phyloP scores from a whole-genome alignment of 2,797 vertebrate species.

The Linurgus olivaceus region DNA sequence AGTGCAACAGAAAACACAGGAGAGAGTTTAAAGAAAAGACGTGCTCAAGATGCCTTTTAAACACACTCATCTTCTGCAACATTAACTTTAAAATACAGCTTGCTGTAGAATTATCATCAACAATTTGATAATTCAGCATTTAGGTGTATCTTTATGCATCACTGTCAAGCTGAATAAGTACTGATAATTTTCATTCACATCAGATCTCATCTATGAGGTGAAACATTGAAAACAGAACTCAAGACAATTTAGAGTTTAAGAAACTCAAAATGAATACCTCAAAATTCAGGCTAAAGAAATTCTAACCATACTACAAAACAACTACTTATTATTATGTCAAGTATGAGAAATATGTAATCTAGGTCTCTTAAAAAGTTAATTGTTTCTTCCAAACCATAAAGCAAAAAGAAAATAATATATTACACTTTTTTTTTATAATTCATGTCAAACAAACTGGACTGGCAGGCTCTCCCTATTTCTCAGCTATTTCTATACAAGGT shows the following conservation, averaged over 20 bases:
- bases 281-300: constrained; percentile 36
- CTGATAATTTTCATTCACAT: constrained; percentile 44
- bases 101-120: constrained; percentile 51
- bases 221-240: constrained; percentile 54
- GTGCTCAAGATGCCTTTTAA: not conserved
- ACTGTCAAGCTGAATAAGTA: constrained; percentile 57
- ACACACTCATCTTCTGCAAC: constrained; percentile 1
- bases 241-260: constrained; percentile 2
- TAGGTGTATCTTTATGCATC: constrained; percentile 21
- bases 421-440: not conserved
- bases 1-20: constrained; percentile 15
- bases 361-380: constrained; percentile 20
- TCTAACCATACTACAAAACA: constrained; percentile 7
- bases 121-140: constrained; percentile 58
- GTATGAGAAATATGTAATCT: not conserved
- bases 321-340: not conserved
- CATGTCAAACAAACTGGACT: not conserved
- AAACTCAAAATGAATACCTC: constrained; percentile 19
- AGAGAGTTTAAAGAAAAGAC: not conserved
- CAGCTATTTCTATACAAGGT: not conserved
- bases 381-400: constrained; percentile 23
- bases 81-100: constrained; percentile 52
- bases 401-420: constrained; percentile 25
- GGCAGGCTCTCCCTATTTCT: not conserved
- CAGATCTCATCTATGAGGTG: constrained; percentile 36